Percentiles rank a stretch among this genome's conserved stretches.
These are phyloP conservation scores for Oasisia sp. DNA, from an alignment of 2,888 invertebrate genomes.

Conservation along the genomic window DNA sequence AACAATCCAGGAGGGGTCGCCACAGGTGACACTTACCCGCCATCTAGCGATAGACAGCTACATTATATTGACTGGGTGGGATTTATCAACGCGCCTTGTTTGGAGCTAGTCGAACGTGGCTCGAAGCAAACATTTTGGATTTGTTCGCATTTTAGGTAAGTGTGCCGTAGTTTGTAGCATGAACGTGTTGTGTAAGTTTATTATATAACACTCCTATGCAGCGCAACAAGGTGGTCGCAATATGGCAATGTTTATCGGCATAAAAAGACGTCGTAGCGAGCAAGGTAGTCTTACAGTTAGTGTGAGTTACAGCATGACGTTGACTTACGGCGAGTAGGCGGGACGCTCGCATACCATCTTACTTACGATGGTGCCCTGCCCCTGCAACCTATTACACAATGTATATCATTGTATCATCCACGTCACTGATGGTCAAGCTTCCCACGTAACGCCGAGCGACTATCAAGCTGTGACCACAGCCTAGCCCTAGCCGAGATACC, in stretches of 20 bases:
- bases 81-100: neutral
- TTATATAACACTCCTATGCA: neutral
- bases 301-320: neutral
- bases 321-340: neutral
- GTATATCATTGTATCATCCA: neutral
- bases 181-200: no score
- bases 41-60: neutral
- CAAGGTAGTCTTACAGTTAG: neutral
- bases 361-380: neutral
- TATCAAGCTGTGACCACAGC: neutral
- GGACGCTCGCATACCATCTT: neutral
- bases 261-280: neutral
- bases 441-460: neutral
- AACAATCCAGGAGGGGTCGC: neutral
- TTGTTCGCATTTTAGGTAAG: slow-evolving; percentile 6
- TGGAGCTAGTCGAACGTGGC: neutral
- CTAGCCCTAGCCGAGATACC: neutral
- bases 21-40: neutral
- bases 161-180: neutral
- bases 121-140: neutral
- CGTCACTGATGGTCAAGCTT: neutral
- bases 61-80: neutral
- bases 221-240: neutral
- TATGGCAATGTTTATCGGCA: neutral
- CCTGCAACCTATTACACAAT: neutral